Conservation (phyloP, 2,113 vertebrate species). For the Geococcyx californianus region DNA sequence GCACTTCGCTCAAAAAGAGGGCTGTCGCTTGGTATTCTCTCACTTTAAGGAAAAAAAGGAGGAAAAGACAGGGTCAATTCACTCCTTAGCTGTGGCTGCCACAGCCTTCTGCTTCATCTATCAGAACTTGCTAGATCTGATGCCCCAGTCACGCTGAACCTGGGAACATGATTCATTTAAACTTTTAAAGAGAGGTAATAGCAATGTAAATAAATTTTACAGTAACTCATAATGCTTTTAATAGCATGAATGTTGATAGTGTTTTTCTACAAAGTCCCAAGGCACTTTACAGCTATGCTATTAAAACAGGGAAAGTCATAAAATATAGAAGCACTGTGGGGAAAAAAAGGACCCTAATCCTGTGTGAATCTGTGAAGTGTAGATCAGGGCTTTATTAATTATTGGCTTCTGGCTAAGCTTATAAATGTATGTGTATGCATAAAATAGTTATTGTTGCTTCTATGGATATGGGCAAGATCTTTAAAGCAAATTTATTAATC, state of each 20-base stretch:
- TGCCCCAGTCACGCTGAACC: neutral
- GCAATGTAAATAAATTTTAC: slow-evolving; percentile 62
- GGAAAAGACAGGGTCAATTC: neutral
- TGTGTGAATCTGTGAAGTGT: neutral
- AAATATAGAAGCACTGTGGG: slow-evolving; percentile 20
- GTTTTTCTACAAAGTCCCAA: slow-evolving; percentile 41
- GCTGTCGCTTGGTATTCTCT: neutral
- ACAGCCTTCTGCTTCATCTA: neutral
- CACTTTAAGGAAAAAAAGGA: neutral
- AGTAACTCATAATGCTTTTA: slow-evolving; percentile 52
- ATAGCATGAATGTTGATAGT: slow-evolving; percentile 47
- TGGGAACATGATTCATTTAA: neutral
- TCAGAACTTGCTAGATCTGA: neutral
- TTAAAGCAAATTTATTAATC: neutral
- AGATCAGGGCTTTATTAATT: neutral
- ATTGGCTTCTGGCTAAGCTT: neutral
- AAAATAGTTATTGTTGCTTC: neutral
- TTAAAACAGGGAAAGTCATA: slow-evolving; percentile 56
- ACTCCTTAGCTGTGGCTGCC: neutral
- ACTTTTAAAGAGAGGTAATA: slow-evolving; percentile 27
- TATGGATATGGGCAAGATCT: neutral
- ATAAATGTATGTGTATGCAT: neutral
- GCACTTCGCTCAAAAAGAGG: neutral
- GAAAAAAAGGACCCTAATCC: neutral
- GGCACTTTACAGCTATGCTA: slow-evolving; percentile 30